A percentile compares a stretch with the other conserved stretches of the same genome.
Conservation (phyloP, 2,888 invertebrate species). For the Dusona sp. region DNA sequence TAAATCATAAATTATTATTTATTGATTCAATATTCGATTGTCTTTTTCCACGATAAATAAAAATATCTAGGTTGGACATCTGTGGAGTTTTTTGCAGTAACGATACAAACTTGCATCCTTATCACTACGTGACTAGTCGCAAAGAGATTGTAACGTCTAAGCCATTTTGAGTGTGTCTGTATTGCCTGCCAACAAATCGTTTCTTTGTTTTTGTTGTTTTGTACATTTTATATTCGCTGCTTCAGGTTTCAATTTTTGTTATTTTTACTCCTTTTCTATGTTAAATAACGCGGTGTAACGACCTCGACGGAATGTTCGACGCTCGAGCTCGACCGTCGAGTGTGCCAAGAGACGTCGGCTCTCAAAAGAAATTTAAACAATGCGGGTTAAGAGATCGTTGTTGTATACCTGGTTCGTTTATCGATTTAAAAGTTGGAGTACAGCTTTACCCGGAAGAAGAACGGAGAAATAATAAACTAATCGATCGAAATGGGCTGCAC, state of each 20-base stretch:
- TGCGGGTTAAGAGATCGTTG: not conserved
- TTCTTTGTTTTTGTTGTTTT: not conserved
- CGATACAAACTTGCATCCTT: not conserved
- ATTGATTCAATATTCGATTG: not conserved
- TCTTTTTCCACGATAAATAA: too few relatives aligned
- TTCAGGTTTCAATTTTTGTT: conserved; percentile 8
- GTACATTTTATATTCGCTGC: not conserved
- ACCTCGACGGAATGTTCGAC: conserved; percentile 32
- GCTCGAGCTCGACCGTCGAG: conserved; percentile 4
- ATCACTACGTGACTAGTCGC: not conserved
- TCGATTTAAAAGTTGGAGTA: not conserved
- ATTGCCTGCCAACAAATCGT: not conserved
- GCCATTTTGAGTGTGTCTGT: not conserved
- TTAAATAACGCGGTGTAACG: conserved; percentile 23
- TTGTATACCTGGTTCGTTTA: not conserved
- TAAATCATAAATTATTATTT: not conserved
- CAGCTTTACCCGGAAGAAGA: not conserved
- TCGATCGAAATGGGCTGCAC: not conserved
- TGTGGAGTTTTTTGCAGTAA: not conserved
- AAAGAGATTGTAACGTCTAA: not conserved
- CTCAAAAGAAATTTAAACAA: conserved; percentile 25
- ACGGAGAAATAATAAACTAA: not conserved
- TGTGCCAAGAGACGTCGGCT: conserved; percentile 22
- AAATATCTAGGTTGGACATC: too few relatives aligned
- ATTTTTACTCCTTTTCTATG: conserved; percentile 7